Conservation (phyloP, 2,113 vertebrate genomes). For the Rhea pennata region DNA sequence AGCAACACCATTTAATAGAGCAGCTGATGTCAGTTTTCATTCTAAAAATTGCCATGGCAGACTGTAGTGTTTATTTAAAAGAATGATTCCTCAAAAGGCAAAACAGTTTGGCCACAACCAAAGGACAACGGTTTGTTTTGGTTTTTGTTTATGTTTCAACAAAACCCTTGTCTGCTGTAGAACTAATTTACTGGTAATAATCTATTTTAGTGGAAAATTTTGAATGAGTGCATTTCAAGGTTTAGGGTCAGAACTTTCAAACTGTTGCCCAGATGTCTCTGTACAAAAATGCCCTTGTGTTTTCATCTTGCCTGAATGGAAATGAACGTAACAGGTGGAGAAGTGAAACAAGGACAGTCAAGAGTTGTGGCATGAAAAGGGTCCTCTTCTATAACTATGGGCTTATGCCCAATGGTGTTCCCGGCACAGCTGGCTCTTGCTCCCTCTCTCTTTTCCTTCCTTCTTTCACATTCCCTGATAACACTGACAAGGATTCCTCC, state of each 20-base stretch:
- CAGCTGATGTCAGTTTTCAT: background rate
- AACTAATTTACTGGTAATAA: background rate
- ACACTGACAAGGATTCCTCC: background rate
- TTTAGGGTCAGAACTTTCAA: background rate
- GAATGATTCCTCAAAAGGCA: background rate
- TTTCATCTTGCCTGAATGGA: background rate
- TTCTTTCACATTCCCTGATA: background rate
- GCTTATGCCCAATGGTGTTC: fast-evolving
- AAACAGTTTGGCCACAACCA: background rate
- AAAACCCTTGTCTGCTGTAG: background rate
- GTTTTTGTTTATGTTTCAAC: background rate
- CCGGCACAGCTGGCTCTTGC: background rate
- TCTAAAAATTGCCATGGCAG: background rate
- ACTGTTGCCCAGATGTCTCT: background rate
- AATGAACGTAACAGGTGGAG: background rate
- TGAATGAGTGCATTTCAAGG: background rate
- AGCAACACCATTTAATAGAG: background rate
- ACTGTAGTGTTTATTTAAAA: background rate
- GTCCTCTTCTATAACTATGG: background rate
- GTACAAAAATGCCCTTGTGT: background rate
- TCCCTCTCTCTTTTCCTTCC: background rate
- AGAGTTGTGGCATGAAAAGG: background rate
- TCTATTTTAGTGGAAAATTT: background rate
- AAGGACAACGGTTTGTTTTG: background rate
- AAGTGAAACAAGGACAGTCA: background rate